These are phyloP conservation scores for Heterodera schachtii DNA, from an alignment of 1,140 invertebrate genomes.

Conservation along the genomic window DNA sequence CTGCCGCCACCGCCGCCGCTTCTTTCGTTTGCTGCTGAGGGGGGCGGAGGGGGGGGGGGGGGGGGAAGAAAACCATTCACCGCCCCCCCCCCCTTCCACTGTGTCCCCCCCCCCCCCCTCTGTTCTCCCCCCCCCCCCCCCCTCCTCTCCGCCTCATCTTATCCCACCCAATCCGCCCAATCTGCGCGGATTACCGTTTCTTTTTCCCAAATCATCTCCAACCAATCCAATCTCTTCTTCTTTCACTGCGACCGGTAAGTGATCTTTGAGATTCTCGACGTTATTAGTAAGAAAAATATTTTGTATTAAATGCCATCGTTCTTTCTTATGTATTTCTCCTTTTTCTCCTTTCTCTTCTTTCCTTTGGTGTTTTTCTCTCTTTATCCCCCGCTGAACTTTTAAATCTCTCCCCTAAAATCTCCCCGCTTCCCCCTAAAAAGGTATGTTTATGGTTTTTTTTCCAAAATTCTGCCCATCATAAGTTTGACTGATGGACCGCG, in stretches of 20 bases:
- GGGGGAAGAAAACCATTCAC: conserved; percentile 13
- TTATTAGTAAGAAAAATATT: too few relatives aligned
- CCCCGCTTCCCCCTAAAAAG: too few relatives aligned
- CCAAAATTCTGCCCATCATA: not conserved
- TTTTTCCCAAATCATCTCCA: not conserved
- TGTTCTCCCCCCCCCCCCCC: not conserved
- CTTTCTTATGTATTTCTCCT: too few relatives aligned
- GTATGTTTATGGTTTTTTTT: not conserved
- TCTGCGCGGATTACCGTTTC: conserved; percentile 10
- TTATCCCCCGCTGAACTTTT: too few relatives aligned
- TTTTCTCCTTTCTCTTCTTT: too few relatives aligned
- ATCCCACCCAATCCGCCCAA: not conserved
- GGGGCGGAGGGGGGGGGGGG: not conserved
- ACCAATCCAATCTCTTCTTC: not conserved
- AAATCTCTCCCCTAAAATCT: too few relatives aligned
- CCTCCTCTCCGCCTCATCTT: not conserved
- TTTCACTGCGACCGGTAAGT: too few relatives aligned
- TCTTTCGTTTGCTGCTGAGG: not conserved
- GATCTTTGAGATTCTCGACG: too few relatives aligned
- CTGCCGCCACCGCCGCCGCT: not conserved
- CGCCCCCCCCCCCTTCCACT: not conserved
- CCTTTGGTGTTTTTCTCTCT: too few relatives aligned
- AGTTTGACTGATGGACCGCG: not conserved
- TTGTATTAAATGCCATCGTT: too few relatives aligned
- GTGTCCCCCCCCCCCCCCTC: not conserved